Base-by-base conservation (phyloP, 2,888 invertebrate species). In the Zootermopsis nevadensis region DNA sequence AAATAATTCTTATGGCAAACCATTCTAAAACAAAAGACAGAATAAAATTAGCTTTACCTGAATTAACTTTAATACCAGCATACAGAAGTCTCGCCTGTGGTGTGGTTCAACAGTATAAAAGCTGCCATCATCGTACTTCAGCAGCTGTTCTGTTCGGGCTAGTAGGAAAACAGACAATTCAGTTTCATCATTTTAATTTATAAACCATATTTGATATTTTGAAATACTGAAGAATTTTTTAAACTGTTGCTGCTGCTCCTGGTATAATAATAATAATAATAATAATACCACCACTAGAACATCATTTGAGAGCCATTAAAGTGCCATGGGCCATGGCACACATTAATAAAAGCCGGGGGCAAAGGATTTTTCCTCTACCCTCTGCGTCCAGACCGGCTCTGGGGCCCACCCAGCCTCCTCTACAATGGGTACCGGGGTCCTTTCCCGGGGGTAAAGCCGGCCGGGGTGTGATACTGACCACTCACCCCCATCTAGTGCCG, bases 51-150 rank as follows among this genome's bases (percentile, higher is more conserved):
- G 33, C 15, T 74, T 86, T 90, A 93, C 94, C 92, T 96, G 95
- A 86, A 97, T 94, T 38, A 97, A 90, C 89, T 96, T 95, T 27
- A 97, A 90, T 48, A 96, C 92, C 10, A 95, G 91, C 89, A 96
- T 93, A 89, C 96, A 95, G 89, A 97, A 96, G 88, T 95, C 94
- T 86, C 95, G 93, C 83, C 95, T 91, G 85, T 94, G 92, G 87
- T 92, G 92, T 30, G 94, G 91, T 82, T 85, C 84, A 91, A 91
- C 86, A 91, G 89, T 33, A 89, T 89, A 85, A 89, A 90, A 85
- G 91, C 91, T 85, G 67, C 81, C 81, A 33, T 83, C 81, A 1
- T 81, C 83, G n/a, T 76, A 77, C 60, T 82, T 72, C 27, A 82
- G 53, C 6, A 82, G 53, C 33, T 82, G 82, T 24, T 82, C 83